Conservation (phyloP, 2,113 vertebrate genomes). For the Petromus typicus region DNA sequence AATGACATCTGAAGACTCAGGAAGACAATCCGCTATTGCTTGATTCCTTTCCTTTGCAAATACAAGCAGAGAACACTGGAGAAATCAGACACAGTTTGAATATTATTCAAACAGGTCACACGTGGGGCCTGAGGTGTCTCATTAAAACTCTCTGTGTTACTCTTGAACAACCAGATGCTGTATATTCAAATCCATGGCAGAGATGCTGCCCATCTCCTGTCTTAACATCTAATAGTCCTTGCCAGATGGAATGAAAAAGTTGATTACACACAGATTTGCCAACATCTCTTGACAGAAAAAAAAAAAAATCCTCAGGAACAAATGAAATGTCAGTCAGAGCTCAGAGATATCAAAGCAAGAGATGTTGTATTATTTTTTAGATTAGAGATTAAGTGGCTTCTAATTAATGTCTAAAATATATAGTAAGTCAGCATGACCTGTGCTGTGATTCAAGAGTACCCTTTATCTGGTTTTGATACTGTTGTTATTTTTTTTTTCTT, state of each 20-base stretch:
- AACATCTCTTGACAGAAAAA: constrained; percentile 77
- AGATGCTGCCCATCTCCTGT: constrained; percentile 4
- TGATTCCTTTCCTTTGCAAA: constrained; percentile 1
- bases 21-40: background rate
- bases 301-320: constrained; percentile 75
- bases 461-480: constrained; percentile 71
- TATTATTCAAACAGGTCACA: constrained; percentile 34
- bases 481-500: constrained; percentile 38
- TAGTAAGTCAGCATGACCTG: constrained; percentile 72
- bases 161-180: background rate
- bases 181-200: constrained; percentile 16
- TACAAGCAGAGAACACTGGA: background rate
- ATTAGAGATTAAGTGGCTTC: constrained; percentile 82
- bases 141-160: constrained; percentile 37
- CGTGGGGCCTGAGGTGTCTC: background rate
- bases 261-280: constrained; percentile 78
- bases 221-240: constrained; percentile 71
- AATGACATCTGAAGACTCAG: constrained; percentile 31
- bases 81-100: background rate
- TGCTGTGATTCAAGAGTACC: constrained; percentile 64
- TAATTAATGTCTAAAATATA: constrained; percentile 82
- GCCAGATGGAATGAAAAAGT: constrained; percentile 78
- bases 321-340: constrained; percentile 78
- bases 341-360: constrained; percentile 75
- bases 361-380: constrained; percentile 77